phyloP scores from a whole-genome alignment of 37 sponge, comb jelly and placozoan species.

The Hexactinellida sp. region DNA sequence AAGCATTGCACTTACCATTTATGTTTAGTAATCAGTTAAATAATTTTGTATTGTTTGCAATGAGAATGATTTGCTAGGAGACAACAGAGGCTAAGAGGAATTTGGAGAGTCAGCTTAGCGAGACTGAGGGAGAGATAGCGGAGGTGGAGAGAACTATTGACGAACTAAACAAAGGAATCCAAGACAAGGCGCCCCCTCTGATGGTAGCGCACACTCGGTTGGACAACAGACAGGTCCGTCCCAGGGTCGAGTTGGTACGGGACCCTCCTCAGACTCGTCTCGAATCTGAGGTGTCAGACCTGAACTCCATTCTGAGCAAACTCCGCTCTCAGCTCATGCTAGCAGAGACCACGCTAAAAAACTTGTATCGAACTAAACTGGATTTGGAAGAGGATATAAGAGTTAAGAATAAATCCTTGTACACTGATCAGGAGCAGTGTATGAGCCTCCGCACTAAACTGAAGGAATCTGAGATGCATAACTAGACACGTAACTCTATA shows the following conservation, averaged over 20 bases:
- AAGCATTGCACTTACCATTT: too few species aligned
- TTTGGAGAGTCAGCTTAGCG: constrained; percentile 53
- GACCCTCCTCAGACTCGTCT: constrained; percentile 85
- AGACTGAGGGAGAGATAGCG: constrained; percentile 46
- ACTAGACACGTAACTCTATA: background rate
- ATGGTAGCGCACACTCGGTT: constrained; percentile 74
- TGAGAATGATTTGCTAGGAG: too few species aligned
- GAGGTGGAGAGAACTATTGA: constrained; percentile 62
- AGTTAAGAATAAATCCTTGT: constrained; percentile 68
- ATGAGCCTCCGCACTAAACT: constrained; percentile 41
- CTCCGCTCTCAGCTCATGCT: constrained; percentile 42
- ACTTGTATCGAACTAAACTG: constrained; percentile 54
- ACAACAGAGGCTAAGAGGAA: constrained; percentile 48
- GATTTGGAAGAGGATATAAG: constrained; percentile 77
- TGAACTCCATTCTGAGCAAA: background rate
- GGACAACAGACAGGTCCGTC: constrained; percentile 43
- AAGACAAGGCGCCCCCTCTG: constrained; percentile 52
- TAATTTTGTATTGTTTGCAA: too few species aligned
- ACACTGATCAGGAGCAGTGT: constrained; percentile 69
- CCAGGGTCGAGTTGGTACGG: constrained; percentile 72
- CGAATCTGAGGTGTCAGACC: constrained; percentile 56
- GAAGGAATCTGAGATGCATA: constrained; percentile 1
- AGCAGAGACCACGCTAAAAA: constrained; percentile 52
- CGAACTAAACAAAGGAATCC: constrained; percentile 38
- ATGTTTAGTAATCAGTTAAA: too few species aligned